These are phyloP conservation scores for Stichopus chloronotus DNA, from an alignment of 35 echinoderm and acorn worm genomes.

Conservation along the genomic window DNA sequence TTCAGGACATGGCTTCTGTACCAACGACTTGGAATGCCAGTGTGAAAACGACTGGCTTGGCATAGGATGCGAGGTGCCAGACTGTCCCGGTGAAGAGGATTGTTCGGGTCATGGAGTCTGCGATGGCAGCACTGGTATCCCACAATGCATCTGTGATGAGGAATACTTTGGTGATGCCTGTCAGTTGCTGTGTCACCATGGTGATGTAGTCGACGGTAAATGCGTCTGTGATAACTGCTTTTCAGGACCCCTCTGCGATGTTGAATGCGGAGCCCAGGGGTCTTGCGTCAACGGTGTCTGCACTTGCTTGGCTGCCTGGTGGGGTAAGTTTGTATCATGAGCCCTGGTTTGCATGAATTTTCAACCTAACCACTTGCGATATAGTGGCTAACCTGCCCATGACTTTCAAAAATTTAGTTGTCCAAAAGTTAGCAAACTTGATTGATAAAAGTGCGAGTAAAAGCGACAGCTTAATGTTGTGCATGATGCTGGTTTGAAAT, in stretches of 20 bases:
- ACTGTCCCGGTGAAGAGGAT: conserved; percentile 76
- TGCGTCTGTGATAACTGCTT: conserved; percentile 81
- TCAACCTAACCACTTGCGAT: too few species aligned
- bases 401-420: too few species aligned
- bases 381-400: too few species aligned
- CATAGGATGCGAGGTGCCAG: conserved; percentile 69
- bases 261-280: conserved; percentile 78
- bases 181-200: conserved; percentile 67
- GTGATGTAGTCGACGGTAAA: conserved; percentile 54
- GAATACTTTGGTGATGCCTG: conserved; percentile 71
- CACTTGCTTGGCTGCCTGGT: conserved; percentile 83
- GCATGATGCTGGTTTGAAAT: too few species aligned
- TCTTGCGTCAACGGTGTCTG: conserved; percentile 71
- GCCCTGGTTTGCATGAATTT: too few species aligned
- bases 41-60: conserved; percentile 84
- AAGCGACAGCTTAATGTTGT: too few species aligned
- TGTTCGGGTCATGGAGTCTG: conserved; percentile 80
- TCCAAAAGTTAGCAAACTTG: too few species aligned
- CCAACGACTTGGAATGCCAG: conserved; percentile 49
- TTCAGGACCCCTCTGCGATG: conserved; percentile 68
- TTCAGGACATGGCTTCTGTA: conserved; percentile 73
- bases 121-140: conserved; percentile 68
- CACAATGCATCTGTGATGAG: conserved; percentile 67
- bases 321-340: conserved; percentile 62
- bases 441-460: too few species aligned